A percentile compares a stretch with the other conserved stretches of the same genome.
Evolutionary conservation across 1,140 invertebrate genomes (phyloP).

Genomic region (Microplitis demolitor): DNA sequence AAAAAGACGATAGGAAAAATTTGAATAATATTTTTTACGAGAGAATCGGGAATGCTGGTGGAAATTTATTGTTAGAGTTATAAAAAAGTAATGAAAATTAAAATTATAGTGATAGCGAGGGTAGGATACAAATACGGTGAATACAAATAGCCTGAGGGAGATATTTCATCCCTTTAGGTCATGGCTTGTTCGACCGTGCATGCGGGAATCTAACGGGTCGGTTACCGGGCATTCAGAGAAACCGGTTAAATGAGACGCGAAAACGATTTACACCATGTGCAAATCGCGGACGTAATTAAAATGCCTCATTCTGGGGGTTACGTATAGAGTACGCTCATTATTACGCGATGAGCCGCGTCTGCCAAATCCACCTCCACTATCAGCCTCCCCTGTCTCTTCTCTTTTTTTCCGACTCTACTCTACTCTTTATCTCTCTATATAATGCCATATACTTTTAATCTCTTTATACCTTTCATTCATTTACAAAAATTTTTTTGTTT

Average conservation of each 20-base stretch:
- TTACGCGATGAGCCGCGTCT: slow-evolving; percentile 25
- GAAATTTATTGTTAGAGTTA: neutral
- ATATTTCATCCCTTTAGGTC: neutral
- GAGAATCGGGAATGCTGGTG: no score
- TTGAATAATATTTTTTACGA: no score
- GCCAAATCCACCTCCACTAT: slow-evolving; percentile 5
- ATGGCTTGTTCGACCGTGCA: neutral
- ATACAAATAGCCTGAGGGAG: neutral
- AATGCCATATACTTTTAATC: no score
- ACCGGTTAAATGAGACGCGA: slow-evolving; percentile 29
- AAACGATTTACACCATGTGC: slow-evolving; percentile 29
- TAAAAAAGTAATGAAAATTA: neutral
- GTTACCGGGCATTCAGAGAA: slow-evolving; percentile 26
- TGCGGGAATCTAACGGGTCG: slow-evolving; percentile 24
- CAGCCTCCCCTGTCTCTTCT: no score
- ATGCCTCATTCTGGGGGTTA: slow-evolving; percentile 11
- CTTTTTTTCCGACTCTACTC: neutral
- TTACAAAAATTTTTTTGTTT: no score
- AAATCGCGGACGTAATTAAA: slow-evolving; percentile 26
- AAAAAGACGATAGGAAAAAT: no score
- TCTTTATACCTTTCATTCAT: no score
- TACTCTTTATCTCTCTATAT: no score
- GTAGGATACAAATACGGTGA: neutral
- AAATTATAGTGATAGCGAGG: neutral
- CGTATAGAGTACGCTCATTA: slow-evolving; percentile 15